Base-by-base conservation (phyloP, 1,140 invertebrate species). In the Calliopsis andreniformis region DNA sequence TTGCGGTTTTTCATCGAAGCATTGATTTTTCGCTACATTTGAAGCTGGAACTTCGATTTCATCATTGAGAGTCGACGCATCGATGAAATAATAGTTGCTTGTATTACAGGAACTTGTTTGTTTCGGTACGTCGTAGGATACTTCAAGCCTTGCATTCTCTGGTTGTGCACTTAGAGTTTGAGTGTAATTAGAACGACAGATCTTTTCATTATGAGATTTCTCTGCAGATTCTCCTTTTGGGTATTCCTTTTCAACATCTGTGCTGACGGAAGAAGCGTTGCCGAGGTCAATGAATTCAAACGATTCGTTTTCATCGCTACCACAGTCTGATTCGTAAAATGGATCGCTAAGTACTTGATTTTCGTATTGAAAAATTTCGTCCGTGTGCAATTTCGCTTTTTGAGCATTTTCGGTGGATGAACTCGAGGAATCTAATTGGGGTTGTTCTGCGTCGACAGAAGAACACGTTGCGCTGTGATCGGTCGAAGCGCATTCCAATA, bases 51-150 rank as follows among this genome's bases (percentile, higher is more conserved):
- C 83, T 59, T 94, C 93, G 49, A 92, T 89, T 86, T 96, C 95
- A 84, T 96, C 95, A 12, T 93, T 93, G 32, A 96, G 89, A 82
- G 93, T 95, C 1, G 95, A 94, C 30, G 95, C 95, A 89, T 96
- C 95, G 70, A 96, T 96, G 83, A 96, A 96, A 87, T 94, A 96
- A 76, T 91, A 93, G 79, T 89, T 92, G 14, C 89, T 92, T 0
- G 66, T 87, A 80, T 53, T 92, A 68, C 62, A 89, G 78, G 80
- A 91, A 76, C 77, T 84, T 47, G 80, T 87, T 43, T 77, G 81
- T 6, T 71, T 39, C 28, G 12, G 49, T 10, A 45, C 12, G 32
- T 90, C 63, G 20, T 75, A 56, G 6, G 79, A 72, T 8, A 70
- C 55, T 59, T 70, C 67, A 1, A 43, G 35, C 23, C 58, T 68